Evolutionary conservation across 2,888 invertebrate genomes (phyloP).

Genomic region (Drosophila limbata): DNA sequence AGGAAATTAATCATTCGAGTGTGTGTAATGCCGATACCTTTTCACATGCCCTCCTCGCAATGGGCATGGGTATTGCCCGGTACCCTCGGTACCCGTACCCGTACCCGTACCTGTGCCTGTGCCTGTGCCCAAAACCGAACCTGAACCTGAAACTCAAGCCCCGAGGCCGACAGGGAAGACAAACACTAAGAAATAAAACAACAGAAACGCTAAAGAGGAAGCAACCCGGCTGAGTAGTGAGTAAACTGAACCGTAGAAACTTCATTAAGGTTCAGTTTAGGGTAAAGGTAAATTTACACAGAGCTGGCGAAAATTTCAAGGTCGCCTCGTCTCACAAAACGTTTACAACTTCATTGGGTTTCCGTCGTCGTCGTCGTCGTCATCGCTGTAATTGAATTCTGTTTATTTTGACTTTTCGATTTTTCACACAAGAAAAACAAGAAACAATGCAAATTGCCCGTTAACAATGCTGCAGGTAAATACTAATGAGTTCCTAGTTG

Average conservation of each 20-base stretch:
- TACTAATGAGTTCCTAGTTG: constrained; percentile 76
- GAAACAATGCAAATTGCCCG: constrained; percentile 59
- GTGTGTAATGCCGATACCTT: constrained; percentile 62
- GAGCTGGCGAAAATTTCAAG: constrained; percentile 61
- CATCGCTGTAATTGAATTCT: constrained; percentile 65
- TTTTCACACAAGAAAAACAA: constrained; percentile 61
- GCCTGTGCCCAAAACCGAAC: constrained; percentile 31
- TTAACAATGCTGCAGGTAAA: constrained; percentile 43
- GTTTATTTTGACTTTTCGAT: constrained; percentile 80
- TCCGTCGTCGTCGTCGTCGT: constrained; percentile 20
- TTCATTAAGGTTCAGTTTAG: constrained; percentile 59
- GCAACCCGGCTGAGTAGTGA: constrained; percentile 8
- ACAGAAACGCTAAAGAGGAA: constrained; percentile 5
- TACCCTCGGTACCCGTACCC: constrained; percentile 3
- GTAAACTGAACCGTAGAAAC: constrained; percentile 34
- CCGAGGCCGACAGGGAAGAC: constrained; percentile 37
- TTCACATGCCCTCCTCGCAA: constrained; percentile 41
- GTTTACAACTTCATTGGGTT: constrained; percentile 73
- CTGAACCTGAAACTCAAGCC: constrained; percentile 31
- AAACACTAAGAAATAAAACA: constrained; percentile 34
- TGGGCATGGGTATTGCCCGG: constrained; percentile 22
- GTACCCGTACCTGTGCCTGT: constrained; percentile 37
- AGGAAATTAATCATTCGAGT: constrained; percentile 79
- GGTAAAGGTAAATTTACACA: constrained; percentile 47
- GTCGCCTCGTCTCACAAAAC: constrained; percentile 44